Evolutionary conservation across 2,797 vertebrate genomes (phyloP), one percentile per base, ranked within the genome.

Genomic region (Bradypus variegatus): DNA sequence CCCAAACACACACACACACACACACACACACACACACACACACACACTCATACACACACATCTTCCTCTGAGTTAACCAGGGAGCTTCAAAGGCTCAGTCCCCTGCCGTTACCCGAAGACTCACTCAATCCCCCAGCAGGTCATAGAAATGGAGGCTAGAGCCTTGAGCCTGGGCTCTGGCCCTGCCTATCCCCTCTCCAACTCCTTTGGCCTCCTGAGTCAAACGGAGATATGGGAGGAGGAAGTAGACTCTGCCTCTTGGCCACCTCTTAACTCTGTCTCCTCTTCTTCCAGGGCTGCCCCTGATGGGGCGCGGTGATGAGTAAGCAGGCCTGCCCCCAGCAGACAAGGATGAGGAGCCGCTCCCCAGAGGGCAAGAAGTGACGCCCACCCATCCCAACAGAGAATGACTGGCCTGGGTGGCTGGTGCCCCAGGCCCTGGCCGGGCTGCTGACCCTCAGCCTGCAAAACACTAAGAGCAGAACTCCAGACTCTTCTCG

Each of bases 231-330:
- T 2, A 13, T 0, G 0, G 48, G 31, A 38, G 14, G 65, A 27
- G 14, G 77, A 45, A 14, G 5, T 33, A 14, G 41, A 13, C 6
- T 16, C 12, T 2, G 14, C 58, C 23, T 10, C 86, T 53, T 64
- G 27, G 19, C 25, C 82, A 1, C 53, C 38, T 31, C 80, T 48
- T 91, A 86, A 93, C 31, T 82, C 72, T 75, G 11, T 23, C 5
- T 90, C 76, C 75, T 95, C 70, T 91, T 64, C 92, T 93, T 94
- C 78, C 78, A 96, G 96, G 94, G 70, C 83, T 29, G 31, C 65
- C 81, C 64, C 0, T 4, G 5, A 41, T 3, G 38, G 73, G 62
- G 69, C 8, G 0, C 38, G 80, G 85, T 29, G 2, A 60, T 70
- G 93, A 92, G 76, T 64, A 86, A 92, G 73, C 70, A n/a, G 62